phyloP scores from a whole-genome alignment of 92 coral and sea anemone genomes.

The Desmophyllum pertusum region DNA sequence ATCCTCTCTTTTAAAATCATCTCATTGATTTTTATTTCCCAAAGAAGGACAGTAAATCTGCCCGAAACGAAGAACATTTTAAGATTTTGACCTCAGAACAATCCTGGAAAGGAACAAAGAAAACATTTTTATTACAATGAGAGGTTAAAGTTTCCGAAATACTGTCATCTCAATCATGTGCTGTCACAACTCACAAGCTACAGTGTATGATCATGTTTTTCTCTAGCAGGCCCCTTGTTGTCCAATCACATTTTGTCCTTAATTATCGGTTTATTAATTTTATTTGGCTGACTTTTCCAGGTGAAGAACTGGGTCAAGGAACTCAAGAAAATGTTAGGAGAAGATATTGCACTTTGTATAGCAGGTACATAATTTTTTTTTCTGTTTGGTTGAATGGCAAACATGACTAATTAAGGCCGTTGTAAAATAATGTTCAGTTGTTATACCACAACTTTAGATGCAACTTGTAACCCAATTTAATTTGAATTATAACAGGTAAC shows the following conservation, averaged over 20 bases:
- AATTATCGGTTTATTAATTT: background rate
- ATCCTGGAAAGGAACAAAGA: too few species aligned
- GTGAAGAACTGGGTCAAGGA: constrained; percentile 99
- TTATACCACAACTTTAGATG: background rate
- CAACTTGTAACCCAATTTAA: background rate
- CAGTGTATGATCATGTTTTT: too few species aligned
- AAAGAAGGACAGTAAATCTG: too few species aligned
- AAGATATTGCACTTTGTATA: constrained; percentile 95
- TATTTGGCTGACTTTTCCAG: constrained; percentile 34
- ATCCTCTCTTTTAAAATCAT: background rate
- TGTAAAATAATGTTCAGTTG: background rate
- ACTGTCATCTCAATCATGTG: too few species aligned
- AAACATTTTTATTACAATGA: too few species aligned
- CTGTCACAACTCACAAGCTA: too few species aligned
- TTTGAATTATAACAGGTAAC: constrained; percentile 69
- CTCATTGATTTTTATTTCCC: too few species aligned
- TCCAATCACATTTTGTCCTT: background rate
- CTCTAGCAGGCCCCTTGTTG: background rate
- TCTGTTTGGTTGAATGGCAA: background rate
- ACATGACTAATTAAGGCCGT: background rate
- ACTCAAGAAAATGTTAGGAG: constrained; percentile 96
- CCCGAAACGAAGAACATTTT: too few species aligned
- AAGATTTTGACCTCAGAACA: too few species aligned
- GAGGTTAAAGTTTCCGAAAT: too few species aligned
- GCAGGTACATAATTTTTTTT: constrained; percentile 69